Conservation (phyloP, 2,797 vertebrate genomes). For the Zenarchopterus dispar region DNA sequence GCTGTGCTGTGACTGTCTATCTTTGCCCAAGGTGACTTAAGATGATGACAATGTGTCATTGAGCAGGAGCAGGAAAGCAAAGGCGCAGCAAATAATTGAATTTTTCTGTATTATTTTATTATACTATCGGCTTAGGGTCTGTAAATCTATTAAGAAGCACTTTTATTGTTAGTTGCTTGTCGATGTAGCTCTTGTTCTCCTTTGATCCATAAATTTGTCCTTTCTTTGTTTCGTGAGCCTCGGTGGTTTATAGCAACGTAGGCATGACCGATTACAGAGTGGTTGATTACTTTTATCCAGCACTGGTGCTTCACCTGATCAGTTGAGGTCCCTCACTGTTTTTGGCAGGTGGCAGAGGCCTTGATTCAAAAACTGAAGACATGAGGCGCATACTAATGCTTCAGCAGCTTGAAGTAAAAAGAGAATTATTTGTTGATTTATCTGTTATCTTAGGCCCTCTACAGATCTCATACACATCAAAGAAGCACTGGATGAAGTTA, state of each 20-base stretch:
- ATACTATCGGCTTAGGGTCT: slow-evolving; percentile 20
- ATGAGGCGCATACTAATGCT: slow-evolving; percentile 19
- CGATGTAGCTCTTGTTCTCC: slow-evolving; percentile 7
- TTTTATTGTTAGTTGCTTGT: slow-evolving; percentile 21
- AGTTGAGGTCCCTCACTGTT: slow-evolving; percentile 17
- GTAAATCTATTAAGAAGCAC: slow-evolving; percentile 26
- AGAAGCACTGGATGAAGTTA: slow-evolving; percentile 27
- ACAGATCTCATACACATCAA: slow-evolving; percentile 17
- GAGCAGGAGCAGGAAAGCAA: slow-evolving; percentile 11
- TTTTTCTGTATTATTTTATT: slow-evolving; percentile 12
- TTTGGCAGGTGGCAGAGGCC: slow-evolving; percentile 25
- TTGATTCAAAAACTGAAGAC: slow-evolving; percentile 31
- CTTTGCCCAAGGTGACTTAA: slow-evolving; percentile 70
- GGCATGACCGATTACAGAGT: slow-evolving; percentile 22
- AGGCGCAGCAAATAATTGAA: slow-evolving; percentile 8
- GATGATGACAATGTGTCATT: slow-evolving; percentile 41
- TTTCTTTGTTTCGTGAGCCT: slow-evolving; percentile 7
- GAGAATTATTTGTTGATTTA: slow-evolving; percentile 39
- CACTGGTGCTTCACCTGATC: slow-evolving; percentile 29
- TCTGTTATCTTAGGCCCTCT: slow-evolving; percentile 5
- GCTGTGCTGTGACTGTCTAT: slow-evolving; percentile 30
- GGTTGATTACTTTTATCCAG: slow-evolving; percentile 27
- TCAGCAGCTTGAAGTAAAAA: slow-evolving; percentile 40
- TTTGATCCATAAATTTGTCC: slow-evolving; percentile 14
- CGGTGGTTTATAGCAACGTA: slow-evolving; percentile 5